These are phyloP conservation scores for Calypte anna DNA, from an alignment of 2,113 vertebrate genomes.

Conservation along the genomic window DNA sequence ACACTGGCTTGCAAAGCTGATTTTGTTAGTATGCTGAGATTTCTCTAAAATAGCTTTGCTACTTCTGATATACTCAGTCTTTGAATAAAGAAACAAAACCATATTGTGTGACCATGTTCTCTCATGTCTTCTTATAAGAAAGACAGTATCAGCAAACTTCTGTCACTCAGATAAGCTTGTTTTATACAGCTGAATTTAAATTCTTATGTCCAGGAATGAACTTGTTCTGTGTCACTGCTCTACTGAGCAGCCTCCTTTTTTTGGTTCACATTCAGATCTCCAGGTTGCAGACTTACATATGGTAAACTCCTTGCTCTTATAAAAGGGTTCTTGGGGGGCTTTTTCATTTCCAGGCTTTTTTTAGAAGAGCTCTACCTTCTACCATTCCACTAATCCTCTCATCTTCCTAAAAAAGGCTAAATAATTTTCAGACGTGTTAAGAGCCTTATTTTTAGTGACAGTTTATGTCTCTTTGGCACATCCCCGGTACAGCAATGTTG, in stretches of 20 bases:
- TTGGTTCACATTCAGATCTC: not conserved
- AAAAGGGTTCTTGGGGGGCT: not conserved
- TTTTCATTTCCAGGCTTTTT: conserved; percentile 26
- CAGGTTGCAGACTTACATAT: not conserved
- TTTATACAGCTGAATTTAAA: not conserved
- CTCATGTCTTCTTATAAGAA: not conserved
- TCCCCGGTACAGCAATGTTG: not conserved
- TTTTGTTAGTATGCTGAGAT: not conserved
- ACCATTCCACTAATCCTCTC: conserved; percentile 40
- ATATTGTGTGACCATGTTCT: not conserved
- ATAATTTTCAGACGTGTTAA: conserved; percentile 34
- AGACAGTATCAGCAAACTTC: not conserved
- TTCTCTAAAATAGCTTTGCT: not conserved
- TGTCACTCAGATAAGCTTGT: not conserved
- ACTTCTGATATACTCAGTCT: not conserved
- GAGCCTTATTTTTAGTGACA: conserved; percentile 55
- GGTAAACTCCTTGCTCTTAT: not conserved
- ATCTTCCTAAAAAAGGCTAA: conserved; percentile 51
- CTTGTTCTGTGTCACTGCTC: not conserved
- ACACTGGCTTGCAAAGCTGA: not conserved
- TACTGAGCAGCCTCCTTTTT: not conserved
- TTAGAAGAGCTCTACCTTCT: conserved; percentile 21
- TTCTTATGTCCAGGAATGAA: not conserved
- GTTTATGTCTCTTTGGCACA: conserved; percentile 46
- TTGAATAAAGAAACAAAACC: not conserved